Conservation (phyloP, 1,140 invertebrate genomes). For the Saxidomus purpurata region DNA sequence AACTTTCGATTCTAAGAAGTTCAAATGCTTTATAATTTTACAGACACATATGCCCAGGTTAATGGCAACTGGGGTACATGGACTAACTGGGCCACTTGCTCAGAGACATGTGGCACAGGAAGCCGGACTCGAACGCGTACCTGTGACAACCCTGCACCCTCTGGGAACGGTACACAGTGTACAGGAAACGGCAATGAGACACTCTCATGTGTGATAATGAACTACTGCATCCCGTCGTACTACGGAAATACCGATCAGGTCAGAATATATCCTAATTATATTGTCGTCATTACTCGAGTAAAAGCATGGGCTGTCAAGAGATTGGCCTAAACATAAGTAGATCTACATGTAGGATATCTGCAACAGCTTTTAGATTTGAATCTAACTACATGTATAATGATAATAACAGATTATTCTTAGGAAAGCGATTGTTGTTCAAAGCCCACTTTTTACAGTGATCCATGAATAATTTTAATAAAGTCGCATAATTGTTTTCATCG, state of each 20-base stretch:
- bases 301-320: neutral
- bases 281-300: neutral
- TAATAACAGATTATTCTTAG: neutral
- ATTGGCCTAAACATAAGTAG: neutral
- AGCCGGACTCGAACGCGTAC: no score
- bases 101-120: no score
- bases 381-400: neutral
- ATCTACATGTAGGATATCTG: neutral
- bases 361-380: neutral
- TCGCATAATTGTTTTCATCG: neutral
- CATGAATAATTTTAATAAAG: neutral
- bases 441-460: neutral
- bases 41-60: no score
- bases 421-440: no score
- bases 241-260: neutral
- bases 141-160: no score
- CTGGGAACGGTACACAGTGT: no score
- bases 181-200: no score
- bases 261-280: neutral
- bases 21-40: no score
- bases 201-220: neutral
- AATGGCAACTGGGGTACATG: no score
- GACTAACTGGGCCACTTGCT: no score
- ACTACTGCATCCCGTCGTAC: conserved; percentile 1
- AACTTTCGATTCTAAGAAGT: no score